Percentiles rank a stretch among this genome's conserved stretches.
phyloP scores from a whole-genome alignment of 1,140 invertebrate species.

The Zaprionus inermis region DNA sequence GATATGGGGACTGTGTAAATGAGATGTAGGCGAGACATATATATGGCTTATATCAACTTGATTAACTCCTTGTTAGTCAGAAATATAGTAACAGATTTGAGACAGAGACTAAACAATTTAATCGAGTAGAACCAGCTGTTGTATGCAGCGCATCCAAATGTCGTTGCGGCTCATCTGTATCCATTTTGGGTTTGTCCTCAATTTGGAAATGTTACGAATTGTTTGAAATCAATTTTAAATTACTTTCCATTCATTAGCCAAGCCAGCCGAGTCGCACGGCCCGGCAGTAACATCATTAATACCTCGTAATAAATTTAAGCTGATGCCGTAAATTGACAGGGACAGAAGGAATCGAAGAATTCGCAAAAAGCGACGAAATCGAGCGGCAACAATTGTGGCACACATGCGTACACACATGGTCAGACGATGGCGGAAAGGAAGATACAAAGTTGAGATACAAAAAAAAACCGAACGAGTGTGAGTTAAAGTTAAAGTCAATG shows the following conservation, averaged over 20 bases:
- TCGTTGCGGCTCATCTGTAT: not conserved
- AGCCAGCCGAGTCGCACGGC: slow-evolving; percentile 24
- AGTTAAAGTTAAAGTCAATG: slow-evolving; percentile 71
- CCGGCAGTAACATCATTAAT: slow-evolving; percentile 58
- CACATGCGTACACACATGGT: slow-evolving; percentile 20
- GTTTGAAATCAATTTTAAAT: slow-evolving; percentile 37
- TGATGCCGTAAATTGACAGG: slow-evolving; percentile 62
- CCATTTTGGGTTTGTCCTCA: not conserved
- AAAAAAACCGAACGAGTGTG: slow-evolving; percentile 13
- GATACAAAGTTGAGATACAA: not conserved
- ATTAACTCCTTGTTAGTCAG: not conserved
- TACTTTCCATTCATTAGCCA: slow-evolving; percentile 36
- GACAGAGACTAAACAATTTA: too few species aligned
- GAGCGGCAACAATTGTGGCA: slow-evolving; percentile 42
- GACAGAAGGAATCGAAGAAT: slow-evolving; percentile 28
- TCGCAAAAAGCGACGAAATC: slow-evolving; percentile 46
- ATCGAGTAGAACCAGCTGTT: too few species aligned
- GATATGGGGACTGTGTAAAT: not conserved
- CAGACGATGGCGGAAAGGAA: slow-evolving; percentile 20
- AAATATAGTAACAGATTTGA: too few species aligned
- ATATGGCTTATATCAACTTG: too few species aligned
- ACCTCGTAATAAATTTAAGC: slow-evolving; percentile 67
- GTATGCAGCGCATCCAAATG: not conserved
- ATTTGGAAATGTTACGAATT: slow-evolving; percentile 13
- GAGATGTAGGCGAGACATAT: not conserved